Evolutionary conservation across 37 sponge, comb jelly and placozoan species (phyloP).

Genomic region (Eunapius fragilis): DNA sequence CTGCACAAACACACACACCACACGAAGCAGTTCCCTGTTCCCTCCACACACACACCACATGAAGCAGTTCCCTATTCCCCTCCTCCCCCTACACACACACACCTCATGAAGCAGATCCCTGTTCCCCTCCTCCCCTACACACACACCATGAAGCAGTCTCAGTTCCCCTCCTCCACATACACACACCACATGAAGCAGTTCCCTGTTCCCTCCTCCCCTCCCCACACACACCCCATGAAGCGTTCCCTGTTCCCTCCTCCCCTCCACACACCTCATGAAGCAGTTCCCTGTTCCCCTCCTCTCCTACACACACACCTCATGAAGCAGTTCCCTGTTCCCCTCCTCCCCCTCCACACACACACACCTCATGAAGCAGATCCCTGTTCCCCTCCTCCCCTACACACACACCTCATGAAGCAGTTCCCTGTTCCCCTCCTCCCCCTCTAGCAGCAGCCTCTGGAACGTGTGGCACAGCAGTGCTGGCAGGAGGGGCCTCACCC

Average conservation of each 20-base stretch:
- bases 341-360: background rate
- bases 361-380: background rate
- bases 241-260: conserved; percentile 1
- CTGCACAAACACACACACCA: no score
- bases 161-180: no score
- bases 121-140: conserved; percentile 30
- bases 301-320: no score
- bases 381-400: no score
- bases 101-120: conserved; percentile 34
- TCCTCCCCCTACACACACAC: conserved; percentile 59
- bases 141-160: background rate
- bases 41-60: background rate
- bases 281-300: no score
- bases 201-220: conserved; percentile 38
- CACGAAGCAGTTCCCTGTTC: no score
- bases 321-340: background rate
- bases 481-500: conserved; percentile 40
- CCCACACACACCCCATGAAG: conserved; percentile 67
- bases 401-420: conserved; percentile 31
- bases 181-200: conserved; percentile 27
- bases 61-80: conserved; percentile 20
- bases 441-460: conserved; percentile 66
- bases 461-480: conserved; percentile 53
- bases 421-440: conserved; percentile 24
- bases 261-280: background rate